These are phyloP conservation scores for Saccopteryx leptura DNA, from an alignment of 2,113 vertebrate genomes.

Conservation along the genomic window DNA sequence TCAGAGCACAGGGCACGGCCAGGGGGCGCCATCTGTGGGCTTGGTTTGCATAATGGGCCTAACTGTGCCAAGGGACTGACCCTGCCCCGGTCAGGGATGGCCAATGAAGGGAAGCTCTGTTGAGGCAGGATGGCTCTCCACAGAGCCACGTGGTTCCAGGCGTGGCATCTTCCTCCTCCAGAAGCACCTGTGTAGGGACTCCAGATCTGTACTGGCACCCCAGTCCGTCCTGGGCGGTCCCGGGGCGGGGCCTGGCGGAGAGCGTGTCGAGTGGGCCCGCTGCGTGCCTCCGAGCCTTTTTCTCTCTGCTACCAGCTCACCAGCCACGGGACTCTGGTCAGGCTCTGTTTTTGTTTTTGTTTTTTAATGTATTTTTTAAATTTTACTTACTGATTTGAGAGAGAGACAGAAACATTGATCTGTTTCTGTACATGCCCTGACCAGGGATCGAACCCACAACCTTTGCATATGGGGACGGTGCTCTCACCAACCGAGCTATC, in stretches of 20 bases:
- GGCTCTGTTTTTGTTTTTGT: no score
- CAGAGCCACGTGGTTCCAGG: not conserved
- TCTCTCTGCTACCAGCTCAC: not conserved
- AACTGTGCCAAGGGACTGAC: not conserved
- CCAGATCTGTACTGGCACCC: not conserved
- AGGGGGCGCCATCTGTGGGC: not conserved
- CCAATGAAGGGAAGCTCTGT: constrained; percentile 17
- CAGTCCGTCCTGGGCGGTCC: not conserved
- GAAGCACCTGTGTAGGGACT: not conserved
- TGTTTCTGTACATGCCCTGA: no score
- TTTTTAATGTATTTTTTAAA: no score
- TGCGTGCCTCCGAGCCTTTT: accelerated
- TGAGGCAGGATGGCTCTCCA: not conserved
- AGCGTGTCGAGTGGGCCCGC: accelerated
- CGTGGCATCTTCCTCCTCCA: not conserved
- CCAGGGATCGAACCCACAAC: no score
- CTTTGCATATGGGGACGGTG: no score
- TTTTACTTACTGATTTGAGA: no score
- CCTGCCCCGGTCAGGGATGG: not conserved
- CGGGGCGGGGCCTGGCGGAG: accelerated
- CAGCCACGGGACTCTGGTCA: accelerated
- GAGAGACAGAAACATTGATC: no score
- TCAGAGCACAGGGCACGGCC: constrained; percentile 53
- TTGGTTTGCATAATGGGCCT: constrained; percentile 3
- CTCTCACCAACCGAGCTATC: no score